Percentiles rank a stretch among this genome's conserved stretches.
These are phyloP conservation scores for Cephus cinctus DNA, from an alignment of 1,140 invertebrate genomes.

Conservation along the genomic window DNA sequence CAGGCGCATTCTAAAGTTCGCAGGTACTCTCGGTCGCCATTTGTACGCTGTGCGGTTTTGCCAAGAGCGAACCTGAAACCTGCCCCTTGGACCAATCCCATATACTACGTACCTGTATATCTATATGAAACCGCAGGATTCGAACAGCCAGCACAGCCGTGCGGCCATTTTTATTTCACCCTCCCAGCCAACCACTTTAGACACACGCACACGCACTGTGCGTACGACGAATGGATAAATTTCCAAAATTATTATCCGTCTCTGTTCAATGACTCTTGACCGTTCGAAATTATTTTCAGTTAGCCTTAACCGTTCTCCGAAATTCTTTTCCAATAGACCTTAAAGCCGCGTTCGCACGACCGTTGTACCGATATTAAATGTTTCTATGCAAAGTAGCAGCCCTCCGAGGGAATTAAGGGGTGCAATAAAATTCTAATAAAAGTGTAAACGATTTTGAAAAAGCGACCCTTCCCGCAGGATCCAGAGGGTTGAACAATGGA, in stretches of 20 bases:
- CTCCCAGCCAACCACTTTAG: not conserved
- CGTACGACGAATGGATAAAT: not conserved
- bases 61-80: constrained; percentile 24
- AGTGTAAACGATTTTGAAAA: constrained; percentile 1
- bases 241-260: not conserved
- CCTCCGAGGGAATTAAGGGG: not conserved
- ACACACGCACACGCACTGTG: not conserved
- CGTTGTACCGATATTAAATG: too few relatives aligned
- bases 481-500: constrained; percentile 5
- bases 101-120: not conserved
- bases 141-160: not conserved
- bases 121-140: too few relatives aligned
- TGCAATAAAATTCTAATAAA: constrained; percentile 18
- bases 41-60: constrained; percentile 34
- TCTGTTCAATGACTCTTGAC: not conserved
- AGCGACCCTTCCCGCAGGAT: not conserved
- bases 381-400: not conserved
- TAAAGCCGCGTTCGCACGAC: too few relatives aligned
- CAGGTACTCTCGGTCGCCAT: constrained; percentile 28
- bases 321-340: not conserved
- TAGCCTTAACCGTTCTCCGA: not conserved
- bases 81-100: constrained; percentile 25
- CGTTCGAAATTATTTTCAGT: constrained; percentile 1
- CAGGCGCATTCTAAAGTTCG: not conserved
- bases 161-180: constrained; percentile 2